Evolutionary conservation across 2,888 invertebrate species (phyloP).

Genomic region (Cylindroiulus punctatus): DNA sequence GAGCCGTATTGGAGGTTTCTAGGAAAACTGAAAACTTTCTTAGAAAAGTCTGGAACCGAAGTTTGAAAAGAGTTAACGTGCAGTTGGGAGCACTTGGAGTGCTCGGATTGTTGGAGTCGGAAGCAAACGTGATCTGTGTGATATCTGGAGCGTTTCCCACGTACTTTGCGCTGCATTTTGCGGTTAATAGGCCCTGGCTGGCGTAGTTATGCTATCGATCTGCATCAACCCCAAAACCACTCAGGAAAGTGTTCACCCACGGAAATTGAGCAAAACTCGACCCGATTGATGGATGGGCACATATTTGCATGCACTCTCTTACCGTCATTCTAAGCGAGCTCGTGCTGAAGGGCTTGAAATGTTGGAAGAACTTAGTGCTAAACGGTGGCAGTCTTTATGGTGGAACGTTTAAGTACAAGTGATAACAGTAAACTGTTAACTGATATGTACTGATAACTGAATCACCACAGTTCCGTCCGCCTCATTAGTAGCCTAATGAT

Average conservation of each 20-base stretch:
- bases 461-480: too few species aligned
- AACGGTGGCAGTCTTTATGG: too few species aligned
- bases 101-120: not conserved
- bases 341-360: not conserved
- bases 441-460: too few species aligned
- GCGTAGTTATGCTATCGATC: conserved; percentile 32
- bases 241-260: conserved; percentile 26
- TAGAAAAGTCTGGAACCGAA: not conserved
- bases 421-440: too few species aligned
- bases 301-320: conserved; percentile 19
- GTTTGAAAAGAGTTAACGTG: not conserved
- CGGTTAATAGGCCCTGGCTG: conserved; percentile 26
- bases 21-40: not conserved
- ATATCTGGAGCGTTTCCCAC: conserved; percentile 6
- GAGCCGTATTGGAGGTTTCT: too few species aligned
- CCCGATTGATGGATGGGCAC: conserved; percentile 32
- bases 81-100: not conserved
- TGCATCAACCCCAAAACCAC: conserved; percentile 32
- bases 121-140: conserved; percentile 24
- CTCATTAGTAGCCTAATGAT: too few species aligned
- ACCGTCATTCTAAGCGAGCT: not conserved
- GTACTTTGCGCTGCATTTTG: conserved; percentile 11
- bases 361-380: too few species aligned
- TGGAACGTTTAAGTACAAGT: too few species aligned
- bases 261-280: conserved; percentile 32